These are phyloP conservation scores for Meriones psammophilus DNA, from an alignment of 2,797 vertebrate species.

Conservation along the genomic window DNA sequence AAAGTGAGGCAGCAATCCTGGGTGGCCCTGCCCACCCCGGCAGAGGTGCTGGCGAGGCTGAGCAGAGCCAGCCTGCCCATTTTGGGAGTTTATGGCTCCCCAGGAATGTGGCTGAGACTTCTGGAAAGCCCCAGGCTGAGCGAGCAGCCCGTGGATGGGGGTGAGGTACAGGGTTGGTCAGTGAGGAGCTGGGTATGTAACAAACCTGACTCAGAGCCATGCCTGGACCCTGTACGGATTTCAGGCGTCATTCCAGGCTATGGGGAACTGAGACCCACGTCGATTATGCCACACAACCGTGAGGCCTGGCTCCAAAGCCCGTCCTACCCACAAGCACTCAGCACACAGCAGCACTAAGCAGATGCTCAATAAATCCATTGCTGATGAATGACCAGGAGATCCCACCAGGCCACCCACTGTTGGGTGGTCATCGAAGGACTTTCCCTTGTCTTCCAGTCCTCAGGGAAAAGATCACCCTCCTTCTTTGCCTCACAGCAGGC, in stretches of 20 bases:
- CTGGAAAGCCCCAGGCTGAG: not conserved
- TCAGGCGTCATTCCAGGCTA: not conserved
- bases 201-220: rapidly evolving
- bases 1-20: not conserved
- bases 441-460: not conserved
- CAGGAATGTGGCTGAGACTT: conserved; percentile 22
- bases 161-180: not conserved
- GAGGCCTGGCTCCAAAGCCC: not conserved
- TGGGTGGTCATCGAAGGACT: not conserved
- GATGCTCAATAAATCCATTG: not conserved
- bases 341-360: not conserved
- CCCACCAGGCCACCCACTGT: not conserved
- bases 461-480: not conserved
- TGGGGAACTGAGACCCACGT: not conserved
- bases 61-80: not conserved
- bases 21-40: not conserved
- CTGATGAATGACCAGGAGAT: not conserved
- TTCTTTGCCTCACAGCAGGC: not conserved
- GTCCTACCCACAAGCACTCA: not conserved
- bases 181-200: not conserved
- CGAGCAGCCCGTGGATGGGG: not conserved
- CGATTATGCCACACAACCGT: rapidly evolving
- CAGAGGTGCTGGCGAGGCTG: conserved; percentile 53
- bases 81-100: conserved; percentile 74
- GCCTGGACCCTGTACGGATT: not conserved